phyloP scores from a whole-genome alignment of 2,113 vertebrate species.

The Euleptes europaea region DNA sequence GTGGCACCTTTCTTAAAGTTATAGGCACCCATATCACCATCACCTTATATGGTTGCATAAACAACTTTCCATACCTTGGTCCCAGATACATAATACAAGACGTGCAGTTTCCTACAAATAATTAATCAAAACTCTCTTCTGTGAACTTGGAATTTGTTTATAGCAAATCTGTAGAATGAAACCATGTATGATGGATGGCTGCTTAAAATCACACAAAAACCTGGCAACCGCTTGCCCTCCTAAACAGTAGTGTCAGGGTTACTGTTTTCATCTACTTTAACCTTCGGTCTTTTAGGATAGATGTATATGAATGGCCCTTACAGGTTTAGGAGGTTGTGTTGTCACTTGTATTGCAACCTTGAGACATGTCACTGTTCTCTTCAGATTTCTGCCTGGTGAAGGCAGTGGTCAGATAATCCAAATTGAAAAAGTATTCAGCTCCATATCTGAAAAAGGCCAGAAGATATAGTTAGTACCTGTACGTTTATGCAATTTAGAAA shows the following conservation, averaged over 20 bases:
- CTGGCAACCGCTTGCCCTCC: not conserved
- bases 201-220: not conserved
- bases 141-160: not conserved
- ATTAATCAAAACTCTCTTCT: not conserved
- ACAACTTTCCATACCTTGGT: not conserved
- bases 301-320: not conserved
- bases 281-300: not conserved
- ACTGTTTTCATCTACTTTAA: not conserved
- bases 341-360: not conserved
- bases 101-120: not conserved
- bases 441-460: slow-evolving; percentile 23
- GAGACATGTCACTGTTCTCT: not conserved
- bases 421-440: slow-evolving; percentile 1
- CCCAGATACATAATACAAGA: not conserved
- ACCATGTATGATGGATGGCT: not conserved
- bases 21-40: not conserved
- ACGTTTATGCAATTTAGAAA: slow-evolving; percentile 52
- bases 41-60: not conserved
- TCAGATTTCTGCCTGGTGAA: not conserved
- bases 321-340: not conserved
- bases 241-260: not conserved
- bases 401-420: not conserved
- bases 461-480: slow-evolving; percentile 51
- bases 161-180: not conserved
- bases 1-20: not conserved